Evolutionary conservation across 2,888 invertebrate species (phyloP), one percentile per base, ranked within the genome.

Genomic region (Athripsodes cinereus): DNA sequence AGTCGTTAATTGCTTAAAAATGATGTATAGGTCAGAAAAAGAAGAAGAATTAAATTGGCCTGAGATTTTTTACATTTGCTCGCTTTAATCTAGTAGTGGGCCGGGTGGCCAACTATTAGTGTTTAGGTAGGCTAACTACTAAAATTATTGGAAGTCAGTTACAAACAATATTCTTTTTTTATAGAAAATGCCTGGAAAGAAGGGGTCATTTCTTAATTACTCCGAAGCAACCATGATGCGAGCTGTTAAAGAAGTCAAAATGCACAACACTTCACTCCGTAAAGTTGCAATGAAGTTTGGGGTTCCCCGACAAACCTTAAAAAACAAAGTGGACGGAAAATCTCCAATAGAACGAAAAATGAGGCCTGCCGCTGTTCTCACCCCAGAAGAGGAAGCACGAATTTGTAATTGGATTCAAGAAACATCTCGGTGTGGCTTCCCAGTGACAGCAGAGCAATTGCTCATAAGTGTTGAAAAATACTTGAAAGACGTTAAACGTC

Each of bases 281-380:
- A 31, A 31, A 31, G 31, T 31, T 31, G 31, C 31, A 31, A 31
- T 31, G 31, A 31, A 31, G n/a, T n/a, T n/a, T n/a, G n/a, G n/a
- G n/a, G 59, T 66, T 22, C 65, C 64, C 8, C 52, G 57, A 40
- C 57, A 59, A 13, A 65, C 65, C 19, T 44, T 64, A n/a, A 35
- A 54, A 26, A 46, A 58, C 22, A 55, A 55, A 35, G 26, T 49
- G 19, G 31, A 48, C 11, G 49, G 49, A 21, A 55, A 55, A 55
- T 22, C 31, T 19, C 55, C 55, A 13, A 48, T 49, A 21, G 55
- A 49, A 22, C 64, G 63, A 60, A 64, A 64, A 62, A 52, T 64
- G 53, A 66, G 66, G n/a, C 62, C 66, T 26, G 53, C 62, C 19
- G 54, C 63, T n/a, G 58, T 64, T 8, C 57, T 67, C 16, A 61